Base-by-base conservation (phyloP, 2,888 invertebrate genomes). In the Pristionchus arcanus region DNA sequence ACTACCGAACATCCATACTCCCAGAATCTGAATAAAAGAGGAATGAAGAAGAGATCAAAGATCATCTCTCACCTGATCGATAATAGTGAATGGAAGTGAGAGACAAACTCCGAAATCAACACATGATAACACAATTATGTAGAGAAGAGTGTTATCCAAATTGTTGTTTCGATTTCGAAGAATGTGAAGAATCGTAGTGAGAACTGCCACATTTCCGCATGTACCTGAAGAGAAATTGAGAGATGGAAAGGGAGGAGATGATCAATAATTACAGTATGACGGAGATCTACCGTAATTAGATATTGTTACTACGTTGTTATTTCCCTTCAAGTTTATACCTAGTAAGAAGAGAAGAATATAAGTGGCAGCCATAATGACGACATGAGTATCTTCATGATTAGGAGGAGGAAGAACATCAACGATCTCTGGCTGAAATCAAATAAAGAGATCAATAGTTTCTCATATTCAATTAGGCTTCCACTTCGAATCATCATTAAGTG, bases 1-100 rank as follows among this genome's bases (percentile, higher is more conserved):
- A 21, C 92, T 91, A 16, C 94, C 94, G 89, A 94, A 94, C 94
- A 94, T 94, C 94, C 94, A 94, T 88, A 94, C 95, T 34, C 94
- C 94, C 55, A 94, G 93, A 74, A 94, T 94, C 94, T 94, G 90
- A 28, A 90, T 13, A 16, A 25, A 49, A 49, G 59, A 19, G 34
- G n/a, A 21, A 49, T 49, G 0, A 19, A 83, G n/a, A 11, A 42
- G n/a, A 89, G 77, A 59, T 37, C 68, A 49, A 42, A 53, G 53
- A 66, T 19, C 42, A 87, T 25, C 7, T 25, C 28, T 68, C 66
- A 93, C 94, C 92, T 94, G 94, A 91, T 94, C 94, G 90, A 94
- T 94, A 28, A 94, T 94, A 21, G 94, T 94, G 89, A 94, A 93
- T 28, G 94, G 94, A 19, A 94, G 91, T 19, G 92, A 92, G 21